These are phyloP conservation scores for Eudemis profundana DNA, from an alignment of 2,888 invertebrate genomes.

Conservation along the genomic window DNA sequence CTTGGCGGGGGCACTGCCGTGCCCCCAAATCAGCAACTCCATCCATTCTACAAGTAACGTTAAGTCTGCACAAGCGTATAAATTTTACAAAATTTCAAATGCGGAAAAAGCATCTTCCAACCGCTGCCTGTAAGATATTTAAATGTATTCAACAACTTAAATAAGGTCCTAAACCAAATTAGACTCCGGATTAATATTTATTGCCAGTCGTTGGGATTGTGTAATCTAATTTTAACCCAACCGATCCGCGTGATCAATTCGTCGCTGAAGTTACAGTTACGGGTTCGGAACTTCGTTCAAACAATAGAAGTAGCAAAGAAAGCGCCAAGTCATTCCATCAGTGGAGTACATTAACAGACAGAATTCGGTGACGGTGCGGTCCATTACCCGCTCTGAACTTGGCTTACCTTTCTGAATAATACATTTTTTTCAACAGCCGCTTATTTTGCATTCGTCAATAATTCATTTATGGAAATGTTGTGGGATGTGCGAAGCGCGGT, in stretches of 20 bases:
- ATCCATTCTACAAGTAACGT: too few species aligned
- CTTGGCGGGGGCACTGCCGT: too few species aligned
- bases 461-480: slow-evolving; percentile 62
- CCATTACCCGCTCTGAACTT: slow-evolving; percentile 52
- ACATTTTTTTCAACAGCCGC: slow-evolving; percentile 56
- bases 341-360: slow-evolving; percentile 35
- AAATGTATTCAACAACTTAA: slow-evolving; percentile 24
- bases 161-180: not conserved
- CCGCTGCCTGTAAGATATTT: slow-evolving; percentile 12
- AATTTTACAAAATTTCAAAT: not conserved
- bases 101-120: not conserved
- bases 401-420: slow-evolving; percentile 59
- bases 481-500: slow-evolving; percentile 23
- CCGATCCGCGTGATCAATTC: slow-evolving; percentile 1
- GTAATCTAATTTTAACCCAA: slow-evolving; percentile 7
- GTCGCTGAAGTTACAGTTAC: not conserved
- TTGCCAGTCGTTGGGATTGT: slow-evolving; percentile 12
- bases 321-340: slow-evolving; percentile 33
- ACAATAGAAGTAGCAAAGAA: slow-evolving; percentile 15
- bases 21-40: too few species aligned
- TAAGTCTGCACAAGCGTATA: too few species aligned
- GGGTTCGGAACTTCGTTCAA: slow-evolving; percentile 15
- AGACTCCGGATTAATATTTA: slow-evolving; percentile 21
- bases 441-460: slow-evolving; percentile 60
- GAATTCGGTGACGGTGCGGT: slow-evolving; percentile 42